Percentiles rank a stretch among this genome's conserved stretches.
Evolutionary conservation across 2,113 vertebrate genomes (phyloP).

Genomic region (Acrocephalus arundinaceus): DNA sequence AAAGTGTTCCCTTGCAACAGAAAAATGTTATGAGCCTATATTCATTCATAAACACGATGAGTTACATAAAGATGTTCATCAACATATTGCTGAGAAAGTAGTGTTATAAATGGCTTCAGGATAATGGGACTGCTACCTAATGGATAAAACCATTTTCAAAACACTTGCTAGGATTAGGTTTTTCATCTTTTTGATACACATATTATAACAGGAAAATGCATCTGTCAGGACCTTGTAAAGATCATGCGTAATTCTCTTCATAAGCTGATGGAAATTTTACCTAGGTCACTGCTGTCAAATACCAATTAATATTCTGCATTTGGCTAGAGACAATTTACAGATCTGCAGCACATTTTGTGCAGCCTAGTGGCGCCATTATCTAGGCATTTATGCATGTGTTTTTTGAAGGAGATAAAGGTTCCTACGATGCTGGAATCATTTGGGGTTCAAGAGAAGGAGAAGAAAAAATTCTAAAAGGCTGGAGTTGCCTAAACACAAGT

Average conservation of each 20-base stretch:
- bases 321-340: not conserved
- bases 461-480: not conserved
- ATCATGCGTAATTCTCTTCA: not conserved
- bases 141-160: not conserved
- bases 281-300: not conserved
- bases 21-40: not conserved
- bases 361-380: not conserved
- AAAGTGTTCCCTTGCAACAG: not conserved
- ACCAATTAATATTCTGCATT: not conserved
- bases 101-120: not conserved
- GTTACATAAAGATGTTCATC: not conserved
- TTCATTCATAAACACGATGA: not conserved
- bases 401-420: not conserved
- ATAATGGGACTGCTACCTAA: not conserved
- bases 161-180: not conserved
- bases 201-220: not conserved
- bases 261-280: not conserved
- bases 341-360: not conserved
- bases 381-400: not conserved
- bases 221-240: not conserved
- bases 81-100: not conserved
- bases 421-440: not conserved
- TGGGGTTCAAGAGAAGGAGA: not conserved
- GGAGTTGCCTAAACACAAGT: not conserved
- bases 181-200: not conserved